Percentiles rank a stretch among this genome's conserved stretches.
Evolutionary conservation across 2,797 vertebrate species (phyloP).

Genomic region (Uromys caudimaculatus): DNA sequence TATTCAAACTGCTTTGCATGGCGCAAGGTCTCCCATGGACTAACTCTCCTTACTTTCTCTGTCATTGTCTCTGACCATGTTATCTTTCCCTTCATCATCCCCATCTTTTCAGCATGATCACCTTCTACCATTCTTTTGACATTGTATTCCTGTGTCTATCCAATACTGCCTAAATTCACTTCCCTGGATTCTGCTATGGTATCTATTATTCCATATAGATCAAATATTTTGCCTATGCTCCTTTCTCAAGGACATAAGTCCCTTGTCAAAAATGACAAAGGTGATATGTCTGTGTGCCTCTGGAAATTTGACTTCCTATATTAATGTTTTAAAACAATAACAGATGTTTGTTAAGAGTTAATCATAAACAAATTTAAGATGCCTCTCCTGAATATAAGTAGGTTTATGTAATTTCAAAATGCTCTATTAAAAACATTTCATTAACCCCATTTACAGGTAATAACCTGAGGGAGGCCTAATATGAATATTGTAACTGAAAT

Average conservation of each 20-base stretch:
- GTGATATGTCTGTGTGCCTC: background rate
- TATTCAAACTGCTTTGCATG: background rate
- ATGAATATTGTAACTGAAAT: background rate
- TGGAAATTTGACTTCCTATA: background rate
- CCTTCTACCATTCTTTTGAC: background rate
- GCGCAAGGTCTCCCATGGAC: background rate
- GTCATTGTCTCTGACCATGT: background rate
- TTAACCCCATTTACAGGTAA: background rate
- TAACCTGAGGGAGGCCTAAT: background rate
- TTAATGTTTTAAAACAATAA: constrained; percentile 1
- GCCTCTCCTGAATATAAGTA: background rate
- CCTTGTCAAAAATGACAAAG: background rate
- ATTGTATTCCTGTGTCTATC: background rate
- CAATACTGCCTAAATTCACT: background rate
- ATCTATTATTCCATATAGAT: background rate
- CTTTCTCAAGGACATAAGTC: background rate
- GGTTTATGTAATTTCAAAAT: background rate
- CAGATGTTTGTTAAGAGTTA: background rate
- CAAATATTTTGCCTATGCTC: background rate
- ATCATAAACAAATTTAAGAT: background rate
- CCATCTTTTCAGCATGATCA: background rate
- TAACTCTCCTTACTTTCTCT: background rate
- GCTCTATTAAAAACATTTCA: background rate
- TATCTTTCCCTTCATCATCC: background rate
- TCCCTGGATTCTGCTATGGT: background rate